Evolutionary conservation across 2,797 vertebrate species (phyloP), one percentile per base, ranked within the genome.

Genomic region (Phylloscopus collybita): DNA sequence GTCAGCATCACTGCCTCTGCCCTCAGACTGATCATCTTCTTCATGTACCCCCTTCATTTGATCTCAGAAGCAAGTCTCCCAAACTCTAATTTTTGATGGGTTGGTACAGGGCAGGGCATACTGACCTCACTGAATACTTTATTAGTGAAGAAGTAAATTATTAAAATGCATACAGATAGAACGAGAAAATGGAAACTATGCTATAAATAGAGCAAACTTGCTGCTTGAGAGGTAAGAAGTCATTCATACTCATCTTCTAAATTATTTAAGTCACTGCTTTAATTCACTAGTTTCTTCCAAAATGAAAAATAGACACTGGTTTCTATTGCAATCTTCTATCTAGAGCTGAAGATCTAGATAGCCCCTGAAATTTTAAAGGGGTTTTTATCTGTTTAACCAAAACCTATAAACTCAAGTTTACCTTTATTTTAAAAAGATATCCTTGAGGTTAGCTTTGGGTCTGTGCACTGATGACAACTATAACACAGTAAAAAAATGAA

Each of bases 401-500:
- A 93, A 87, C 29, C 23, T 69, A 87, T 70, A 60, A 83, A 94
- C 61, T 80, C 30, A 86, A 82, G 75, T 54, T 88, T 93, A 75
- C 81, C 32, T 74, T 53, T 60, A 69, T 32, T 94, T 95, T 80
- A 80, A 53, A 47, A 72, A 93, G 30, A 83, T 71, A 76, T 54
- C 25, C 47, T 67, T 82, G 72, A 79, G 49, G 61, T 80, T 91
- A 81, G 49, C 64, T n/a, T 40, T 79, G 72, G 76, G 42, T 96
- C 94, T 88, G 18, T 74, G 74, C 21, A 45, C 44, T 83, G 82
- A 86, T 70, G 92, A 91, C 57, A 84, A 86, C 65, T 62, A 69
- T 87, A 92, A 65, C 20, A 84, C 54, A 92, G 57, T 42, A 82
- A 75, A 91, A 96, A 97, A 97, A 95, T 92, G 67, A 96, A 71